These are phyloP conservation scores for Catalaphyllia jardinei DNA, from an alignment of 64 coral and sea anemone genomes.

Conservation along the genomic window DNA sequence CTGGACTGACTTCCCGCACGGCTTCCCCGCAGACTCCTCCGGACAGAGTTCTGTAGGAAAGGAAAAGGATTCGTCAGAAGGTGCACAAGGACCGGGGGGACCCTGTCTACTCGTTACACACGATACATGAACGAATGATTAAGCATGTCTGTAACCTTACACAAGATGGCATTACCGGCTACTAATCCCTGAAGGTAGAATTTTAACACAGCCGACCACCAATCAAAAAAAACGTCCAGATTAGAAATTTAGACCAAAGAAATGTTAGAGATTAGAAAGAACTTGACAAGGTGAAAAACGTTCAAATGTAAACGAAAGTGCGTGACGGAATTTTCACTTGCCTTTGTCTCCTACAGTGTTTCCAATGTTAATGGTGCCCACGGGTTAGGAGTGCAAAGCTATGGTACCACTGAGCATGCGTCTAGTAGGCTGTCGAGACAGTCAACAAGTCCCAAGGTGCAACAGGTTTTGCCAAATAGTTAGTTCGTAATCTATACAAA, in stretches of 20 bases:
- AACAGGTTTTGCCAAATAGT: not conserved
- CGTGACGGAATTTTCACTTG: constrained; percentile 10
- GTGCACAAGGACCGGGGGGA: not conserved
- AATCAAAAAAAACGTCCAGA: not conserved
- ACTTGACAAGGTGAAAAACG: not conserved
- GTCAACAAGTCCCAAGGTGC: constrained; percentile 39
- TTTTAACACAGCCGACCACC: not conserved
- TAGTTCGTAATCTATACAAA: not conserved
- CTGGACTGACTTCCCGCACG: constrained; percentile 47
- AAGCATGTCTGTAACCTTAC: no score
- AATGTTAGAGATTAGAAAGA: not conserved
- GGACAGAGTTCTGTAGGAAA: not conserved
- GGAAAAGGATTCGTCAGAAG: not conserved
- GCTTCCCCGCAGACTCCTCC: constrained; percentile 19
- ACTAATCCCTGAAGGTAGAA: not conserved
- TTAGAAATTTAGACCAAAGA: not conserved
- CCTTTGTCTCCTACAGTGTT: constrained; percentile 38
- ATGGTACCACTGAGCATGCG: constrained; percentile 44
- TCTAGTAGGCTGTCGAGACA: constrained; percentile 41
- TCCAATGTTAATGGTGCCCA: constrained; percentile 28
- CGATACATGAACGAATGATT: no score
- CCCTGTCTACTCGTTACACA: not conserved
- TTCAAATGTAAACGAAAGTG: not conserved
- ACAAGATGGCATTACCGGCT: not conserved
- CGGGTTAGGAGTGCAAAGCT: constrained; percentile 27